phyloP scores from a whole-genome alignment of 2,888 invertebrate genomes.

The Ornithoptera priamus region DNA sequence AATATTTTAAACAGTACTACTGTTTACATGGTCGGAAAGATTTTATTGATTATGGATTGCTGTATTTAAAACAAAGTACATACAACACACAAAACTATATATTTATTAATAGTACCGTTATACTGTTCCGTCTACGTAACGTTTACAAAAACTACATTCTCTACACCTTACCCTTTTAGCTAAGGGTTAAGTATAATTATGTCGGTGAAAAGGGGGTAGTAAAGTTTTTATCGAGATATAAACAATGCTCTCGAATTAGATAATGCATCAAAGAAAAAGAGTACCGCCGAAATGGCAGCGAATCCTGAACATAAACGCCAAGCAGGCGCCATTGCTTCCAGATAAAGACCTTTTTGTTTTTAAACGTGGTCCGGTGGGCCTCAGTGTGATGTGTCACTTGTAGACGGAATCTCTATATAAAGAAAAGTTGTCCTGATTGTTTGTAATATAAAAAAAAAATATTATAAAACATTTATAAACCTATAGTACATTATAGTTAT shows the following conservation, averaged over 20 bases:
- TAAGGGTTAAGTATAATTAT: constrained; percentile 7
- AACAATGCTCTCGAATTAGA: constrained; percentile 25
- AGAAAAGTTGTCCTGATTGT: constrained; percentile 1
- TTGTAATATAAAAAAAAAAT: neutral
- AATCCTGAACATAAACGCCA: constrained; percentile 52
- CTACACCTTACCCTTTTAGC: neutral
- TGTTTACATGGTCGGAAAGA: too few relatives aligned
- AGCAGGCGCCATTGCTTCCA: constrained; percentile 50
- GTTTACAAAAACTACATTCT: neutral
- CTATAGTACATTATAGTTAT: too few relatives aligned
- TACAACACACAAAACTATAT: neutral
- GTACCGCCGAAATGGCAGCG: constrained; percentile 50
- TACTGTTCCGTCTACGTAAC: neutral
- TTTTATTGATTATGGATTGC: neutral
- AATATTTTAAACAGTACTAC: too few relatives aligned
- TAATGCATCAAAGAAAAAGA: constrained; percentile 29
- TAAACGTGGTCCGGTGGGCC: constrained; percentile 36
- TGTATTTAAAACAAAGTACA: neutral
- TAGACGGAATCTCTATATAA: constrained; percentile 3
- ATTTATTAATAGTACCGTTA: neutral
- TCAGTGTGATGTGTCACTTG: constrained; percentile 39
- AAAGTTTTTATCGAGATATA: constrained; percentile 15
- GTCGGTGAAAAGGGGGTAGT: constrained; percentile 3
- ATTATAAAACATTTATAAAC: too few relatives aligned
- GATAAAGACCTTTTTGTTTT: constrained; percentile 54